Percentiles rank a stretch among this genome's conserved stretches.
phyloP scores from a whole-genome alignment of 2,797 vertebrate species.

The Phalanger gymnotis region DNA sequence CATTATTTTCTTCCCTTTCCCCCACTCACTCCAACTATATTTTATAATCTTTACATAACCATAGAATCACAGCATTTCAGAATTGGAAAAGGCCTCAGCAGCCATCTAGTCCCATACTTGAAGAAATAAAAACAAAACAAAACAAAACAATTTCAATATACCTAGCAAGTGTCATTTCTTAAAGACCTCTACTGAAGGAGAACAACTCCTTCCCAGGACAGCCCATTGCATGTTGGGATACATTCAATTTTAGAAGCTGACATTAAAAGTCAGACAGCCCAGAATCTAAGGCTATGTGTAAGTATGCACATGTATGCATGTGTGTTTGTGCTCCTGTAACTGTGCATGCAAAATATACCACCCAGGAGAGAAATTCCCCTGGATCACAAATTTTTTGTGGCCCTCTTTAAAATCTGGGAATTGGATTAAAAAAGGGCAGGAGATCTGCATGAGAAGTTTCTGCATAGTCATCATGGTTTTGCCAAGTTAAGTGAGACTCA shows the following conservation, averaged over 20 bases:
- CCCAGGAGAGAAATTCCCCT: neutral
- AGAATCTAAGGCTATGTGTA: neutral
- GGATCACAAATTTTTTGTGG: neutral
- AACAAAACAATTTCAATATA: neutral
- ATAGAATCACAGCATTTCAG: neutral
- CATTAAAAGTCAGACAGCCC: neutral
- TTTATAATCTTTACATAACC: neutral
- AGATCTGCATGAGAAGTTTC: neutral
- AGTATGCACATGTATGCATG: neutral
- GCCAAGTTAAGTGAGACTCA: rapidly evolving
- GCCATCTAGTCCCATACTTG: neutral
- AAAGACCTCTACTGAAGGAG: neutral
- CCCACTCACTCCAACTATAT: neutral
- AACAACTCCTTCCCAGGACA: neutral
- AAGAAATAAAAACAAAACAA: neutral
- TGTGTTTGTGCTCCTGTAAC: neutral
- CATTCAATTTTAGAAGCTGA: neutral
- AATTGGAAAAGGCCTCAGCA: neutral
- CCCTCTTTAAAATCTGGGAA: neutral
- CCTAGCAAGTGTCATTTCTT: neutral
- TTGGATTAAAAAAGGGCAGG: neutral
- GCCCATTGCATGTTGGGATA: neutral
- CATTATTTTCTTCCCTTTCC: neutral
- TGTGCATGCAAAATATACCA: neutral
- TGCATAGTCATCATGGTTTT: neutral